Percentiles rank a stretch among this genome's conserved stretches.
Conservation (phyloP, 1,140 invertebrate genomes). For the Tigriopus japonicus region DNA sequence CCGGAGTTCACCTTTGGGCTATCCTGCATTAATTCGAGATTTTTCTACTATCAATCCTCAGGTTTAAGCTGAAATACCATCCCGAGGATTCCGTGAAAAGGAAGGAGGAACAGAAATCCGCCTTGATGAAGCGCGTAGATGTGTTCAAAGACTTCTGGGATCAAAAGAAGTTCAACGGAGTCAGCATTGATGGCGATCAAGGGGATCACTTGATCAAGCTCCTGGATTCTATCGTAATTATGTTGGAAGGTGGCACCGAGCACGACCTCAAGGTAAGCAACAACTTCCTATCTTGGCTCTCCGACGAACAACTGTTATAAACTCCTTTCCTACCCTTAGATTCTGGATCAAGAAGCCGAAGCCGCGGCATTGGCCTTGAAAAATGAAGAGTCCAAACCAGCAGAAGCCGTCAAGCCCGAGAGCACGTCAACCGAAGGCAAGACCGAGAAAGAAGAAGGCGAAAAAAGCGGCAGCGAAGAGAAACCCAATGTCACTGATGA, state of each 20-base stretch:
- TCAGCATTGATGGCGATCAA: constrained; percentile 69
- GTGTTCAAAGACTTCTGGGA: constrained; percentile 40
- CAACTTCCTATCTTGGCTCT: background rate
- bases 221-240: constrained; percentile 88
- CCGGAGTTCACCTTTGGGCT: no score
- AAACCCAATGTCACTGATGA: constrained; percentile 16
- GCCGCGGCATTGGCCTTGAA: constrained; percentile 22
- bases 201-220: constrained; percentile 66
- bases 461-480: constrained; percentile 18
- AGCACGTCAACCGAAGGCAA: constrained; percentile 16
- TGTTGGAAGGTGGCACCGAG: constrained; percentile 89
- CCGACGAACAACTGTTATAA: background rate
- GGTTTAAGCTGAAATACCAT: constrained; percentile 98
- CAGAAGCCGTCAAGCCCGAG: constrained; percentile 14
- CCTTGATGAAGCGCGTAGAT: constrained; percentile 67
- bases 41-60: constrained; percentile 24
- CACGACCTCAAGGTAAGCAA: constrained; percentile 53
- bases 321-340: constrained; percentile 13
- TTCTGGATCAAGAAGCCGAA: constrained; percentile 23
- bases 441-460: constrained; percentile 17
- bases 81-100: constrained; percentile 83
- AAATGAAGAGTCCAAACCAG: no score
- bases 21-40: no score
- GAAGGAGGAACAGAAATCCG: constrained; percentile 62
- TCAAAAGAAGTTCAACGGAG: constrained; percentile 44